Evolutionary conservation across 2,888 invertebrate species (phyloP).

Genomic region (Hipparchia semele): DNA sequence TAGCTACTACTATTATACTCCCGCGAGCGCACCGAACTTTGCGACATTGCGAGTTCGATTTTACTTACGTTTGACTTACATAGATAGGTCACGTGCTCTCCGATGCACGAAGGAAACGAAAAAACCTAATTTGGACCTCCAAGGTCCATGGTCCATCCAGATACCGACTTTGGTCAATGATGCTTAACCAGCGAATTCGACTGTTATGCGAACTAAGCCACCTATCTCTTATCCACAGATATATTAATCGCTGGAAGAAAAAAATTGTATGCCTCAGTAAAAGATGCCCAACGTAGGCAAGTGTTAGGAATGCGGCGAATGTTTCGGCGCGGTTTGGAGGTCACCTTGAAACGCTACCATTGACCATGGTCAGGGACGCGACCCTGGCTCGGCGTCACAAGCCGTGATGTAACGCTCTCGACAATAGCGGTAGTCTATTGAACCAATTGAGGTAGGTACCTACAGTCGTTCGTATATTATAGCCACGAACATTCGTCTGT

Average conservation of each 20-base stretch:
- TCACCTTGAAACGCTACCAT: constrained; percentile 78
- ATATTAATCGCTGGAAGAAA: not conserved
- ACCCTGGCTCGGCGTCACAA: constrained; percentile 62
- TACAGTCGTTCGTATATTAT: constrained; percentile 16
- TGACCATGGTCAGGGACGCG: constrained; percentile 81
- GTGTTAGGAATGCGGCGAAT: constrained; percentile 32
- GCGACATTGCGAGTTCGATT: no score
- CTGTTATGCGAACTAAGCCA: no score
- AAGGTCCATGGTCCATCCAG: no score
- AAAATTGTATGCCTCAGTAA: not conserved
- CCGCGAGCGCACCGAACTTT: no score
- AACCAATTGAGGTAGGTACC: constrained; percentile 47
- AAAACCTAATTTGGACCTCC: no score
- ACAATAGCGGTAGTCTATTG: constrained; percentile 40
- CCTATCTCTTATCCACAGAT: not conserved
- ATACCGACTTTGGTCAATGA: no score
- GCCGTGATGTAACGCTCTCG: constrained; percentile 46
- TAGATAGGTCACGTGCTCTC: no score
- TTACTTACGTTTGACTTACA: no score
- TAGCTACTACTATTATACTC: no score
- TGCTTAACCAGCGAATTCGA: no score
- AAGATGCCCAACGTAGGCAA: not conserved
- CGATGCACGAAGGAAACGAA: no score
- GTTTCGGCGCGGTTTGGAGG: constrained; percentile 48
- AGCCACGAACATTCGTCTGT: constrained; percentile 7